A percentile compares a stretch with the other conserved stretches of the same genome.
Evolutionary conservation across 2,113 vertebrate genomes (phyloP).

Genomic region (Pituophis catenifer): DNA sequence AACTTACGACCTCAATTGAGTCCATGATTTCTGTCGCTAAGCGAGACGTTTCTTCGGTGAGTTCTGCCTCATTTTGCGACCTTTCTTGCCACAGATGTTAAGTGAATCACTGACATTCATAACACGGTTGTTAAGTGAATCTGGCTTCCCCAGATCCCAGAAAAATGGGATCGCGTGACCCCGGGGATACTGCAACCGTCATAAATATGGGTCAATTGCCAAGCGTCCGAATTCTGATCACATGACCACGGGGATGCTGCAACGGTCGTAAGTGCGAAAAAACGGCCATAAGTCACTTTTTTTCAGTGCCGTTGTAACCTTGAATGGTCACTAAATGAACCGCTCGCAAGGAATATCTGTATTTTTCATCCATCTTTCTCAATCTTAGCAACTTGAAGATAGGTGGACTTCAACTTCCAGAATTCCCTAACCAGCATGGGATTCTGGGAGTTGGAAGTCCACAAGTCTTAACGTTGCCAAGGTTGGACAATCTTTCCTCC

Average conservation of each 20-base stretch:
- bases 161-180: no score
- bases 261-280: accelerated
- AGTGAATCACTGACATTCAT: not conserved
- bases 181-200: no score
- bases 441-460: no score
- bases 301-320: no score
- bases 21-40: accelerated
- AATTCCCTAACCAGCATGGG: no score
- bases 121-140: not conserved
- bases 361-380: not conserved
- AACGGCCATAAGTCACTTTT: no score
- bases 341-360: not conserved
- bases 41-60: not conserved
- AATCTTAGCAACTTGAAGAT: not conserved
- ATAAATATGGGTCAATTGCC: no score
- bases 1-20: not conserved
- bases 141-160: not conserved
- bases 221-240: no score
- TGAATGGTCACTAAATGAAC: no score
- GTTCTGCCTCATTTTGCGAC: not conserved
- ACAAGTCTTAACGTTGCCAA: no score
- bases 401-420: not conserved
- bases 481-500: no score
- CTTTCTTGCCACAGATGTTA: not conserved
- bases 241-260: no score